Conservation (phyloP, 2,888 invertebrate genomes). For the Watsonalla cultraria region DNA sequence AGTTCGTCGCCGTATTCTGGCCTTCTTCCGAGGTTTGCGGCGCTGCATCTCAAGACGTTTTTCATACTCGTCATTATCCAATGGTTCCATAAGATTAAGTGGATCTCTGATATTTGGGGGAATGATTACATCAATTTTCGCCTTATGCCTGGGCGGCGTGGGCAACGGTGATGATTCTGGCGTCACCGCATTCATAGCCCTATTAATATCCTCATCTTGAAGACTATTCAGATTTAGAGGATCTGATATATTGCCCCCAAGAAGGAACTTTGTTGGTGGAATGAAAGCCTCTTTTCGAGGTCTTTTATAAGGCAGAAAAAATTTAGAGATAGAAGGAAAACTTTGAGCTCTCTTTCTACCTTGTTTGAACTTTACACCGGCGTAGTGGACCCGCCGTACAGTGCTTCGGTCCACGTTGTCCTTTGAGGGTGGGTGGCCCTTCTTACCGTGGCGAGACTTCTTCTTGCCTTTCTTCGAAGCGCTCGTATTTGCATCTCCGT, state of each 20-base stretch:
- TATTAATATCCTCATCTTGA: slow-evolving; percentile 87
- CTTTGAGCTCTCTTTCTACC: slow-evolving; percentile 83
- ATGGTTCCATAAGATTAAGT: slow-evolving; percentile 88
- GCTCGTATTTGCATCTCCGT: slow-evolving; percentile 43
- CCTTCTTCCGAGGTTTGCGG: slow-evolving; percentile 83
- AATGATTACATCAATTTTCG: slow-evolving; percentile 92
- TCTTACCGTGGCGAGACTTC: slow-evolving; percentile 68
- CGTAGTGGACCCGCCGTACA: slow-evolving; percentile 61
- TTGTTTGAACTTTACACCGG: slow-evolving; percentile 68
- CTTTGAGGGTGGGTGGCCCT: slow-evolving; percentile 58
- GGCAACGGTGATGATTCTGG: slow-evolving; percentile 95
- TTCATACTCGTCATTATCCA: slow-evolving; percentile 90
- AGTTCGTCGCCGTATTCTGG: slow-evolving; percentile 76
- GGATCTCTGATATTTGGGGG: slow-evolving; percentile 96
- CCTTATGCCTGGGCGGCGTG: slow-evolving; percentile 88
- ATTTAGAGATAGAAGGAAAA: slow-evolving; percentile 84
- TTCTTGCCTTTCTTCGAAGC: slow-evolving; percentile 64
- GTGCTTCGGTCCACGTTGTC: slow-evolving; percentile 59
- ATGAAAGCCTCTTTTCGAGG: slow-evolving; percentile 87
- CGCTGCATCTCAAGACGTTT: slow-evolving; percentile 85
- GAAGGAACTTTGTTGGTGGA: slow-evolving; percentile 94
- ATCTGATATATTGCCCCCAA: slow-evolving; percentile 97
- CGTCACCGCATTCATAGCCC: slow-evolving; percentile 92
- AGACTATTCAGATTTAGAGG: slow-evolving; percentile 96
- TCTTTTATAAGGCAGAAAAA: slow-evolving; percentile 85